A percentile compares a stretch with the other conserved stretches of the same genome.
These are phyloP conservation scores for Nomia melanderi DNA, from an alignment of 1,140 invertebrate species.

Conservation along the genomic window DNA sequence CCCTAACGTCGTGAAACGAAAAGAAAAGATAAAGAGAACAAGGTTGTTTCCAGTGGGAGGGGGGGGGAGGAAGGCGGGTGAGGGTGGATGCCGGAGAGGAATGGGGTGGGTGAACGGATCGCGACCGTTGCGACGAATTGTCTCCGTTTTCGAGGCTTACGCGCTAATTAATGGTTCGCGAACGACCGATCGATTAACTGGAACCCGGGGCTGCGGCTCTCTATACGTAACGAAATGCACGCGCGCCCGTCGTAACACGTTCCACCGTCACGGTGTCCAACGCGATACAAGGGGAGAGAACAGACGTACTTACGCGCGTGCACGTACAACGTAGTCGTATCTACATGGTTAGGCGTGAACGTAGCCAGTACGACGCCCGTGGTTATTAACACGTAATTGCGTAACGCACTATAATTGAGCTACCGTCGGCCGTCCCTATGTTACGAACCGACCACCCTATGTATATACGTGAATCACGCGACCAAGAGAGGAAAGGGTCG, in stretches of 20 bases:
- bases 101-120: background rate
- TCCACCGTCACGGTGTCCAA: background rate
- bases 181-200: slow-evolving; percentile 48
- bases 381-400: slow-evolving; percentile 47
- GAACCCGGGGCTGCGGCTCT: slow-evolving; percentile 34
- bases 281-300: slow-evolving; percentile 5
- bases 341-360: slow-evolving; percentile 49
- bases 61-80: too few relatives aligned
- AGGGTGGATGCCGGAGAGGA: too few relatives aligned
- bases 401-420: slow-evolving; percentile 64
- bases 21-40: background rate
- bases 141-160: slow-evolving; percentile 34
- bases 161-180: slow-evolving; percentile 32
- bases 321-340: slow-evolving; percentile 4
- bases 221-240: slow-evolving; percentile 33
- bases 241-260: background rate
- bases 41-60: too few relatives aligned
- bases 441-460: slow-evolving; percentile 53
- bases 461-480: slow-evolving; percentile 40
- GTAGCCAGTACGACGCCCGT: slow-evolving; percentile 48
- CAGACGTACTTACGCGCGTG: slow-evolving; percentile 4
- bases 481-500: slow-evolving; percentile 27
- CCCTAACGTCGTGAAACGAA: slow-evolving; percentile 10
- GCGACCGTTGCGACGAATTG: slow-evolving; percentile 28
- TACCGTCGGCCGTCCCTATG: slow-evolving; percentile 55